Base-by-base conservation (phyloP, 2,888 invertebrate genomes). In the Chloromyia formosa region DNA sequence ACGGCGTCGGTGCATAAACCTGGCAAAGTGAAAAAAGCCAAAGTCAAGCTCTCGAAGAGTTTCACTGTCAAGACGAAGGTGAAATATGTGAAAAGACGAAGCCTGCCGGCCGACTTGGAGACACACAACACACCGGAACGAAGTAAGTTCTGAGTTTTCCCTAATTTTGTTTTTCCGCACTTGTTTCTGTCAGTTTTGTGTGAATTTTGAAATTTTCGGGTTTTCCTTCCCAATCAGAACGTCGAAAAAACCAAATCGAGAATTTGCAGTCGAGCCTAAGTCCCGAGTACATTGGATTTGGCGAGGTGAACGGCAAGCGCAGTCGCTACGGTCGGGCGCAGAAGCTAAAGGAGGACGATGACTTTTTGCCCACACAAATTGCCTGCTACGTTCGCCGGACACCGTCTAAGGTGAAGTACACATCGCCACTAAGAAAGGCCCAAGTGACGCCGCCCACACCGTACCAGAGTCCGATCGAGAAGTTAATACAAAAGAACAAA, bases 401-500 rank as follows among this genome's bases (percentile, higher is more conserved):
- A 22, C 76, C 78, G 9, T 77, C 78, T 0, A 75, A 77, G 69
- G 49, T 75, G n/a, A 74, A 73, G 64, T 45, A 42, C 23, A 42
- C 9, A 7, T 60, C 14, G 12, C n/a, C 60, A 1, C 53, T 4
- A 16, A 14, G 16, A 53, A 53, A 53, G 1, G 20, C 56, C 18
- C 18, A 2, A 20, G 10, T 7, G 1, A 73, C 77, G 7, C 75
- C 75, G 7, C 74, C 75, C 14, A 58, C 58, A 58, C 22, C 56
- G n/a, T 82, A 80, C 76, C 79, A 82, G 56, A 84, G 84, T 77
- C 84, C 85, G 1, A 84, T 85, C 40, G 84, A 84, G 61, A 84
- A 83, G 49, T 76, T 84, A 42, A 77, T 84, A 1, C 80, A 81
- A 0, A 84, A 83, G 61, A 84, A 84, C 76, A 82, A 83, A 9